A percentile compares a stretch with the other conserved stretches of the same genome.
These are phyloP conservation scores for Psilanteris sp. DNA, from an alignment of 1,140 invertebrate species.

Conservation along the genomic window DNA sequence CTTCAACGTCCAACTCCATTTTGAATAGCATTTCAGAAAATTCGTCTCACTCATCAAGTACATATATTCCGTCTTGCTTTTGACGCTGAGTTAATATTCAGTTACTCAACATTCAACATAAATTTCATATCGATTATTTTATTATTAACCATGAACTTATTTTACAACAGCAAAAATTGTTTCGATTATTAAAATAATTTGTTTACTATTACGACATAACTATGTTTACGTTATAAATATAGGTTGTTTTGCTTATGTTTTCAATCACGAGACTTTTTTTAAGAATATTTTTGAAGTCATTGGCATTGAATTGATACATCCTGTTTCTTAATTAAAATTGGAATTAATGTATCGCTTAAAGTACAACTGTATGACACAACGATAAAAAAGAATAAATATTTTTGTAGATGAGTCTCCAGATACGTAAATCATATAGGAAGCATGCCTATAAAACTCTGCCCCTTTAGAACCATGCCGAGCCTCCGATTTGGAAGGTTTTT, in stretches of 20 bases:
- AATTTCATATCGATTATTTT: too few species aligned
- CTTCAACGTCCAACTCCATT: conserved; percentile 38
- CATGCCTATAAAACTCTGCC: conserved; percentile 55
- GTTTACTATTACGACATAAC: too few species aligned
- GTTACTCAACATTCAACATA: too few species aligned
- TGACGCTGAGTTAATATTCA: conserved; percentile 17
- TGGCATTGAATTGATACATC: too few species aligned
- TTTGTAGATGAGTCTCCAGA: conserved; percentile 39
- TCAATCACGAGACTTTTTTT: too few species aligned
- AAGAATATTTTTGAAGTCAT: too few species aligned
- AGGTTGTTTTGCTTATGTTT: too few species aligned
- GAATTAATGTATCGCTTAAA: conserved; percentile 27
- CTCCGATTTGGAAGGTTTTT: conserved; percentile 57
- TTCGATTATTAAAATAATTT: too few species aligned
- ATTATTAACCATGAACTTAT: too few species aligned
- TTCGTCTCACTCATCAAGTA: conserved; percentile 28
- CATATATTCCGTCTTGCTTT: conserved; percentile 9
- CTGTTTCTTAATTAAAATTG: too few species aligned
- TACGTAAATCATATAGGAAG: conserved; percentile 56
- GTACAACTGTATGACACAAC: conserved; percentile 26
- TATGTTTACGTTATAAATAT: too few species aligned
- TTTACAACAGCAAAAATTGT: too few species aligned
- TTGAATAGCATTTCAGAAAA: conserved; percentile 38
- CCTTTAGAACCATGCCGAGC: conserved; percentile 22
- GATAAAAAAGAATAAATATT: conserved; percentile 48